These are phyloP conservation scores for Stichodactyla helianthus DNA, from an alignment of 64 coral and sea anemone species.

Conservation along the genomic window DNA sequence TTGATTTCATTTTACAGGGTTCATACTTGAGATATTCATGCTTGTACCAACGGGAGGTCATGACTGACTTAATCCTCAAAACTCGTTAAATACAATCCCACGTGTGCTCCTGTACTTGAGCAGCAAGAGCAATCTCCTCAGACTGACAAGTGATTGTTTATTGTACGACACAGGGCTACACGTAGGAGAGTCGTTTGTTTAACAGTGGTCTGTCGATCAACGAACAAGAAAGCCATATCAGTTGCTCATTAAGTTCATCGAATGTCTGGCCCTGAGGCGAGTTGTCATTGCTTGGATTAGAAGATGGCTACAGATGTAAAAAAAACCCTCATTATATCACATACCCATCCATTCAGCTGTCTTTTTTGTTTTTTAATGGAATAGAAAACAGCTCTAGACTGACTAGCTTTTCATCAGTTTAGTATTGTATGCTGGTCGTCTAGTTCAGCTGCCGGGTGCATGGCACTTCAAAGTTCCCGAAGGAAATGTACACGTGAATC, in stretches of 20 bases:
- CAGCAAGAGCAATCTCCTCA: neutral
- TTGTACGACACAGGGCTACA: neutral
- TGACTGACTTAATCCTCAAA: neutral
- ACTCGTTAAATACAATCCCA: constrained; percentile 3
- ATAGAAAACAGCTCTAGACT: too few species aligned
- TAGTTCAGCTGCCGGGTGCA: too few species aligned
- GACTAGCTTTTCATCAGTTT: too few species aligned
- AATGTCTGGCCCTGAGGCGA: neutral
- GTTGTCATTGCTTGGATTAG: neutral
- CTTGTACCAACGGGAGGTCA: neutral
- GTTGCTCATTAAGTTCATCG: neutral
- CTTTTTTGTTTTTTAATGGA: neutral
- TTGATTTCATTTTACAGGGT: neutral
- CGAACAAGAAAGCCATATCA: neutral
- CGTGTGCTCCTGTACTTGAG: neutral
- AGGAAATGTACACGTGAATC: too few species aligned
- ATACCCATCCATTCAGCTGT: neutral
- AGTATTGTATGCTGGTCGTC: too few species aligned
- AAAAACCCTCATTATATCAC: neutral
- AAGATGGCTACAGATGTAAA: neutral
- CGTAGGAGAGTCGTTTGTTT: neutral
- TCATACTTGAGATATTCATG: neutral
- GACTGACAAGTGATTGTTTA: neutral
- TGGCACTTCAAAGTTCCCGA: too few species aligned
- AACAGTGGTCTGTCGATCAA: neutral